These are phyloP conservation scores for Cerastoderma edule DNA, from an alignment of 2,888 invertebrate species.

Conservation along the genomic window DNA sequence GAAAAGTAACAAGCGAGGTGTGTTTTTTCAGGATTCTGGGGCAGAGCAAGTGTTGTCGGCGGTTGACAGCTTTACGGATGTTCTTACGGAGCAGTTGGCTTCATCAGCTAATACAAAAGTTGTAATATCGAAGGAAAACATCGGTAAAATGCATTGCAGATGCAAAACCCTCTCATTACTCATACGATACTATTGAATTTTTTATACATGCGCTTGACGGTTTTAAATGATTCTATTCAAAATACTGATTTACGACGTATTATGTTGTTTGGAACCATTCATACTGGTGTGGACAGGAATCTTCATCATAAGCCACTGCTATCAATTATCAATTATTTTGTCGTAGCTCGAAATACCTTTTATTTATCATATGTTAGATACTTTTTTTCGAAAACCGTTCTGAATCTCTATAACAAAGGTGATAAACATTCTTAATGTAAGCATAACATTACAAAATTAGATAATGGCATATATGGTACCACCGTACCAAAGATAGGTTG, in stretches of 20 bases:
- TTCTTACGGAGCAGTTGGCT: neutral
- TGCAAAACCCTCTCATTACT: neutral
- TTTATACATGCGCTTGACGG: neutral
- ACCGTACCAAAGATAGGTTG: too few species aligned
- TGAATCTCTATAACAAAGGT: too few species aligned
- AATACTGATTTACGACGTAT: neutral
- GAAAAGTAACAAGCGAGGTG: neutral
- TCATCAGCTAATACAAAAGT: conserved; percentile 3
- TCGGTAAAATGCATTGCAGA: neutral
- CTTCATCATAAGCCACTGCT: too few species aligned
- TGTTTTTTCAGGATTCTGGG: conserved; percentile 15
- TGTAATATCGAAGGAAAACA: neutral
- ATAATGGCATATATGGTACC: too few species aligned
- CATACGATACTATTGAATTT: neutral
- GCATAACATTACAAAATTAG: too few species aligned
- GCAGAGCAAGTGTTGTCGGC: conserved; percentile 12
- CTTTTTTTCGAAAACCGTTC: too few species aligned
- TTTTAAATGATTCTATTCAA: neutral
- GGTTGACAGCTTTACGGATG: neutral
- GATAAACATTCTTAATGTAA: too few species aligned
- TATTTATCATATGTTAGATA: too few species aligned
- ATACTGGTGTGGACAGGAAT: neutral
- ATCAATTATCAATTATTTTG: too few species aligned
- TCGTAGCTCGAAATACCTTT: too few species aligned
- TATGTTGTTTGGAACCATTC: neutral